phyloP scores from a whole-genome alignment of 2,797 vertebrate species.

The Semaprochilodus insignis region DNA sequence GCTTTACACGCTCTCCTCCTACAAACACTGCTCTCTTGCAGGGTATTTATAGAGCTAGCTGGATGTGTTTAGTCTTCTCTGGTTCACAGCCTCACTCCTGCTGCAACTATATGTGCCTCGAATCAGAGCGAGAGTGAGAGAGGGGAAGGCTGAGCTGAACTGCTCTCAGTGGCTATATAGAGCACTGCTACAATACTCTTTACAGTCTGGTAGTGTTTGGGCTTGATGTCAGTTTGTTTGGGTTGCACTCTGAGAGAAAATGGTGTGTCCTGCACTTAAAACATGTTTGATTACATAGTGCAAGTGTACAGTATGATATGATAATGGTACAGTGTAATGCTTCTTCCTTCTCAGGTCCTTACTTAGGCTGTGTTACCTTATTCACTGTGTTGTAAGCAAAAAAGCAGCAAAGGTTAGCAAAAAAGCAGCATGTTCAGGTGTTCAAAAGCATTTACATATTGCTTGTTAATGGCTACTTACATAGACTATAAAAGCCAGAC shows the following conservation, averaged over 20 bases:
- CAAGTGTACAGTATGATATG: too few species aligned
- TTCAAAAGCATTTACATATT: background rate
- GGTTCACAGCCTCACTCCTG: conserved; percentile 23
- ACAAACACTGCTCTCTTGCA: conserved; percentile 41
- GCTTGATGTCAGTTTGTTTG: conserved; percentile 18
- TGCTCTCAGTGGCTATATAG: background rate
- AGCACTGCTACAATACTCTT: background rate
- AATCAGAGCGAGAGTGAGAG: conserved; percentile 15
- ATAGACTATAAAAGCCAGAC: background rate
- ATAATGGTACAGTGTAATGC: too few species aligned
- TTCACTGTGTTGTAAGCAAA: background rate
- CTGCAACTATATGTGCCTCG: conserved; percentile 1
- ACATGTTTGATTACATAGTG: background rate
- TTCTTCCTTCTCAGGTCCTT: background rate
- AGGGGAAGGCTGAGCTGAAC: conserved; percentile 12
- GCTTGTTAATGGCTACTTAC: background rate
- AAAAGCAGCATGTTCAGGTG: background rate
- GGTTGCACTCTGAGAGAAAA: background rate
- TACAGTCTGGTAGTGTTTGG: background rate
- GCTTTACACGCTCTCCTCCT: conserved; percentile 43
- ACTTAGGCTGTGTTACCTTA: too few species aligned
- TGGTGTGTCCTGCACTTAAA: background rate
- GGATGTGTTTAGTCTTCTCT: conserved; percentile 35
- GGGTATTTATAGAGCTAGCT: conserved; percentile 38
- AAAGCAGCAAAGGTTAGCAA: background rate